Base-by-base conservation (phyloP, 2,113 vertebrate genomes). In the Myotis lucifugus region DNA sequence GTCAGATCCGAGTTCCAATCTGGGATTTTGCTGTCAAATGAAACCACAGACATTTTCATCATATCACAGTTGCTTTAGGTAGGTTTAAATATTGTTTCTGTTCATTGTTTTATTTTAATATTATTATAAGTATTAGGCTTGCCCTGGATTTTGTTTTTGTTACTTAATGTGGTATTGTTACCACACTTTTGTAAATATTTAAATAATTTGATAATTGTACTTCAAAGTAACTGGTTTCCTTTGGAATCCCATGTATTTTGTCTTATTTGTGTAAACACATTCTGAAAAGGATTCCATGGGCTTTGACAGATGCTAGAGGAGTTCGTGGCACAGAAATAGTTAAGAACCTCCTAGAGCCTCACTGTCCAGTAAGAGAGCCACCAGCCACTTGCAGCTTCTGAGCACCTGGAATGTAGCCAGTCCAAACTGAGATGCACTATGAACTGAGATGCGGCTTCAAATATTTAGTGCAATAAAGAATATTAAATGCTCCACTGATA, bases 211-310 rank as follows among this genome's bases (percentile, higher is more conserved):
- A 61, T 78, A 46, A 90, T 14, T 93, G 1, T 48, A 37, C 76
- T 91, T 97, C 42, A 85, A 81, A 88, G 61, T 81, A 74, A 76
- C 59, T 77, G 9, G 19, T 50, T 81, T 90, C 61, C 40, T 64
- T 78, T 91, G 23, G 76, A 85, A 91, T 48, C 70, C 32, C 76
- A 40, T 40, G 14, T 74, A 34, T 76, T 88, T 69, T 48, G 7
- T 89, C 77, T 88, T 61, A 56, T 50, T 87, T 14, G 9, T 40
- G 12, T 61, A 64, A 77, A 40, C 15, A 21, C n/a, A 5, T 59
- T 93, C 73, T 91, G 70, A 84, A 42, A 42, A 85, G 50, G 32
- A 23, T 14, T 12, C 27, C 8, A 3, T 37, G 21, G 29, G 18
- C 29, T 79, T 87, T 59, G 19, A 17, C 19, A 37, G 18, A 37